These are phyloP conservation scores for Acyrthosiphon pisum DNA, from an alignment of 1,140 invertebrate genomes.

Conservation along the genomic window DNA sequence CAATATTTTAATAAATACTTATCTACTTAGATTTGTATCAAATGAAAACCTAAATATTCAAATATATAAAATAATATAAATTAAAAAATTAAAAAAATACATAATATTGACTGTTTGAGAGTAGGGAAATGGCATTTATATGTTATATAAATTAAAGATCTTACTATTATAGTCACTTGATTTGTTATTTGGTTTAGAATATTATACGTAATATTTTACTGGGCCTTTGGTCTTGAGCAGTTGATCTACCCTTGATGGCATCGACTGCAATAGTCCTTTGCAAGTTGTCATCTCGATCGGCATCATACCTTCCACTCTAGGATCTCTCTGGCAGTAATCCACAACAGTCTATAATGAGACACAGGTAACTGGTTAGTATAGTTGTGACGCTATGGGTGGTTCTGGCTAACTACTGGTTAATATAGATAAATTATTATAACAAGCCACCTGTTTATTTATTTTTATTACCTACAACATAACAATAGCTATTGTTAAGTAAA, in stretches of 20 bases:
- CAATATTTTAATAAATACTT: background rate
- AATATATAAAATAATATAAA: too few species aligned
- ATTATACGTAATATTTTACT: background rate
- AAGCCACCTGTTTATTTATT: too few species aligned
- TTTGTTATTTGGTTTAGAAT: background rate
- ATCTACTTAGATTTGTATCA: background rate
- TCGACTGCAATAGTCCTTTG: background rate
- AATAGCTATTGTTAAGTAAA: background rate
- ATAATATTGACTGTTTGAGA: slow-evolving; percentile 1
- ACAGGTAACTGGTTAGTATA: background rate
- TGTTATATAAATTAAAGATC: background rate
- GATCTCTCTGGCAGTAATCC: background rate
- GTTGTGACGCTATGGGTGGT: too few species aligned
- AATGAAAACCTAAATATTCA: background rate
- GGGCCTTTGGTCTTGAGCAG: background rate
- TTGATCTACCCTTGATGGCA: background rate
- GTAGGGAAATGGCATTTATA: background rate
- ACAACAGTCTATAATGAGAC: background rate
- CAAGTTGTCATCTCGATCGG: background rate
- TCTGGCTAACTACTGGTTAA: too few species aligned
- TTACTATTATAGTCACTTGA: background rate
- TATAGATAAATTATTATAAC: too few species aligned
- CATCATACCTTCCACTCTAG: background rate
- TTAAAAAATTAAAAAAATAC: too few species aligned
- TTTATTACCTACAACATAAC: too few species aligned